These are phyloP conservation scores for Chironomus tentans DNA, from an alignment of 2,888 invertebrate species.

Conservation along the genomic window DNA sequence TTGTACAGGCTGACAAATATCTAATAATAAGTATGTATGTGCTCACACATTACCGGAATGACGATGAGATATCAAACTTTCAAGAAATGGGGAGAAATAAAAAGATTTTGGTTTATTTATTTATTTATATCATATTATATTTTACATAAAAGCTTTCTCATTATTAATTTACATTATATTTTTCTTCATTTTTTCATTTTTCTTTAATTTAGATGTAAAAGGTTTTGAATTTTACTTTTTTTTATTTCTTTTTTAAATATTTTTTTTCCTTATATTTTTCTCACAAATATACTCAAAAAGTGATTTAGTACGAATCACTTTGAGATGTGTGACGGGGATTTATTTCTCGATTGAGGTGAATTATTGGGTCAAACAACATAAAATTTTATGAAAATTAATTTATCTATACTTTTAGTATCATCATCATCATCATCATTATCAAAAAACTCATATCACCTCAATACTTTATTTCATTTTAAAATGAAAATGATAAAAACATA, in stretches of 20 bases:
- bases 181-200: neutral
- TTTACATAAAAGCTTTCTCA: constrained; percentile 25
- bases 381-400: neutral
- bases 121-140: constrained; percentile 25
- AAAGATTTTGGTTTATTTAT: constrained; percentile 15
- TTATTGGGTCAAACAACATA: neutral
- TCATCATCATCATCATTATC: neutral
- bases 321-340: neutral
- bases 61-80: neutral
- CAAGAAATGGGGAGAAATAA: neutral
- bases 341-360: neutral
- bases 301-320: too few species aligned
- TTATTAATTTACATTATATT: constrained; percentile 16
- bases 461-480: neutral
- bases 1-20: too few species aligned
- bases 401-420: neutral
- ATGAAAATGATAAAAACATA: neutral
- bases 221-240: neutral
- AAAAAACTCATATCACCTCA: neutral
- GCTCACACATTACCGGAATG: too few species aligned
- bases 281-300: neutral
- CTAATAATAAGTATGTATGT: neutral
- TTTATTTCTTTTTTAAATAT: too few species aligned
- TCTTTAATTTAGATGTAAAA: neutral
- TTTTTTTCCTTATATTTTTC: neutral